Percentiles rank a stretch among this genome's conserved stretches.
Conservation (phyloP, 1,140 invertebrate genomes). For the Plectrocnemia conspersa region DNA sequence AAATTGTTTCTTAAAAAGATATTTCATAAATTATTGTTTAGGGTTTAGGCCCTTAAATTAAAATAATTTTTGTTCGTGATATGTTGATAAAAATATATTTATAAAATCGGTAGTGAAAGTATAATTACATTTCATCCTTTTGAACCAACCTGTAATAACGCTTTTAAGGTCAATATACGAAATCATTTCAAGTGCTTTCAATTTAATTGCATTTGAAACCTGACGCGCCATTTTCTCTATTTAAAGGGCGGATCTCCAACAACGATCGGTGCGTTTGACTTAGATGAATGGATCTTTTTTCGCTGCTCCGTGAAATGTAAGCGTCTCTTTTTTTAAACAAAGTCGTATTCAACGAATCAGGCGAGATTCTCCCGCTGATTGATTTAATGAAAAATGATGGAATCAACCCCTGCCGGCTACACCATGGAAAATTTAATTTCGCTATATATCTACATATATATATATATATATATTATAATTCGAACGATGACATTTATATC, state of each 20-base stretch:
- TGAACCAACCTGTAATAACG: too few relatives aligned
- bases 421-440: conserved; percentile 19
- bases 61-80: too few relatives aligned
- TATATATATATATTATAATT: conserved; percentile 30
- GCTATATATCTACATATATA: conserved; percentile 3
- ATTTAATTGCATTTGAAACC: too few relatives aligned
- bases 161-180: too few relatives aligned
- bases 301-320: conserved; percentile 27
- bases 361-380: conserved; percentile 34
- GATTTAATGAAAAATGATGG: conserved; percentile 36
- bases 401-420: conserved; percentile 20
- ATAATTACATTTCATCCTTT: too few relatives aligned
- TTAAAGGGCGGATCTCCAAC: conserved; percentile 4
- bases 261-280: conserved; percentile 25
- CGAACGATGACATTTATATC: conserved; percentile 26
- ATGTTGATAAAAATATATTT: too few relatives aligned
- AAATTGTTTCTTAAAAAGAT: too few relatives aligned
- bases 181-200: too few relatives aligned
- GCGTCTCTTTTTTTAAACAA: conserved; percentile 26
- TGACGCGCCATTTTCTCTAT: too few relatives aligned
- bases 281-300: conserved; percentile 35
- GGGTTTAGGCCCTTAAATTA: too few relatives aligned
- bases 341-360: conserved; percentile 31
- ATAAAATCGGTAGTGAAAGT: too few relatives aligned
- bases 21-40: too few relatives aligned